Evolutionary conservation across 1,140 invertebrate genomes (phyloP).

Genomic region (Drosophila sechellia): DNA sequence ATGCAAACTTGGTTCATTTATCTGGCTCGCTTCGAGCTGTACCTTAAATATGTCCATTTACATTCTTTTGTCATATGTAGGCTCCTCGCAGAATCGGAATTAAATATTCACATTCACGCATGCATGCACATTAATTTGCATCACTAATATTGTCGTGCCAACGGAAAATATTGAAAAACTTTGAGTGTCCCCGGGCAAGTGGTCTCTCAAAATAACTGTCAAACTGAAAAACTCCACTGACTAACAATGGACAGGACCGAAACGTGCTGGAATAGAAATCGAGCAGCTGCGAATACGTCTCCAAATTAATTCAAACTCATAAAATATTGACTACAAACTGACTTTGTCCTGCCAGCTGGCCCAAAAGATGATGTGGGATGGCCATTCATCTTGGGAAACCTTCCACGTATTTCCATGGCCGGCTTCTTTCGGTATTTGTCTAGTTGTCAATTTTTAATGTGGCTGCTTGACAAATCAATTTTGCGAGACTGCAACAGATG

Average conservation of each 20-base stretch:
- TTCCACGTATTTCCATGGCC: constrained; percentile 58
- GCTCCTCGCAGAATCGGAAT: constrained; percentile 26
- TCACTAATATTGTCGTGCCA: constrained; percentile 64
- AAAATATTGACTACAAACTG: constrained; percentile 76
- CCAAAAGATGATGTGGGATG: constrained; percentile 29
- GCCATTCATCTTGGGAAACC: constrained; percentile 39
- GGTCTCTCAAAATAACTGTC: constrained; percentile 58
- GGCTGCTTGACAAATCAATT: constrained; percentile 78
- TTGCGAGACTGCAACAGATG: constrained; percentile 38
- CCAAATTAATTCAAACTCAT: constrained; percentile 81
- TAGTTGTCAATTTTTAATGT: constrained; percentile 79
- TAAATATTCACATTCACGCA: constrained; percentile 76
- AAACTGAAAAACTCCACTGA: constrained; percentile 67
- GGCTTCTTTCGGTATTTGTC: constrained; percentile 57
- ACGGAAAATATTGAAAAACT: constrained; percentile 50
- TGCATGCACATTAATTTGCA: constrained; percentile 80
- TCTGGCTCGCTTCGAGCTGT: constrained; percentile 10
- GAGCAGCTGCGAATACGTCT: constrained; percentile 70
- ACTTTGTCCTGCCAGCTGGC: constrained; percentile 26
- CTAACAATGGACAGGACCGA: constrained; percentile 55
- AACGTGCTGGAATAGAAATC: constrained; percentile 30
- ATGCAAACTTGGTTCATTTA: constrained; percentile 11
- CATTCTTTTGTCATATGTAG: constrained; percentile 25
- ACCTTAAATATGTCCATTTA: constrained; percentile 21
- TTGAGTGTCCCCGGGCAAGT: constrained; percentile 29